These are phyloP conservation scores for Drosophila kohkoa DNA, from an alignment of 1,140 invertebrate genomes.

Conservation along the genomic window DNA sequence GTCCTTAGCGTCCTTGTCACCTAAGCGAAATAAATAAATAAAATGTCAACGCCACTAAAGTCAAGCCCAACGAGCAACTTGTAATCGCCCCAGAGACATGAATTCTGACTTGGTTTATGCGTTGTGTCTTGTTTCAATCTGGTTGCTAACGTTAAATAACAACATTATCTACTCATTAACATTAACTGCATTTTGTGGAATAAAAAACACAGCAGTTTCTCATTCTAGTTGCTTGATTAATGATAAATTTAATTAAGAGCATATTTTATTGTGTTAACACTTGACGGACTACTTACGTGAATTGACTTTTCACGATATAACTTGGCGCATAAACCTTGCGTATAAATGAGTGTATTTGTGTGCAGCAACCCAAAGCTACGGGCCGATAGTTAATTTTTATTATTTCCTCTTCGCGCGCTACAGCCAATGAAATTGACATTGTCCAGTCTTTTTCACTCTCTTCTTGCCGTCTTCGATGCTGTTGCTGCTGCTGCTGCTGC, in stretches of 20 bases:
- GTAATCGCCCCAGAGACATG: conserved; percentile 12
- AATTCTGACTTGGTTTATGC: conserved; percentile 18
- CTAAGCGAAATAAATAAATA: conserved; percentile 78
- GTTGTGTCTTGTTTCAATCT: not conserved
- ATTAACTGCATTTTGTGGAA: not conserved
- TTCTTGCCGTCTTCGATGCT: not conserved
- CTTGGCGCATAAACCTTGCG: conserved; percentile 57
- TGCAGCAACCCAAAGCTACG: conserved; percentile 27
- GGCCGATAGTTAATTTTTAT: conserved; percentile 76
- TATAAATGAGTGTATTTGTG: conserved; percentile 5
- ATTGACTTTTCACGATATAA: conserved; percentile 34
- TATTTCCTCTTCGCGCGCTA: conserved; percentile 65
- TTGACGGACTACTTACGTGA: not conserved
- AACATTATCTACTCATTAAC: not conserved
- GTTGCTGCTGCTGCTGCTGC: conserved; percentile 8
- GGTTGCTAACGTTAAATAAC: no score
- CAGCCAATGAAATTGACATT: conserved; percentile 60
- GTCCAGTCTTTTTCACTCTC: conserved; percentile 33
- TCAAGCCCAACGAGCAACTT: conserved; percentile 21
- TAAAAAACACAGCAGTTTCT: not conserved
- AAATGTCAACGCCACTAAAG: conserved; percentile 59
- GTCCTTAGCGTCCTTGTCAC: conserved; percentile 70
- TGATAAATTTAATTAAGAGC: not conserved
- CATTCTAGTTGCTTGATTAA: not conserved
- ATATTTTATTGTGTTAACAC: not conserved